These are phyloP conservation scores for Dipodomys merriami DNA, from an alignment of 2,113 vertebrate species.

Conservation along the genomic window DNA sequence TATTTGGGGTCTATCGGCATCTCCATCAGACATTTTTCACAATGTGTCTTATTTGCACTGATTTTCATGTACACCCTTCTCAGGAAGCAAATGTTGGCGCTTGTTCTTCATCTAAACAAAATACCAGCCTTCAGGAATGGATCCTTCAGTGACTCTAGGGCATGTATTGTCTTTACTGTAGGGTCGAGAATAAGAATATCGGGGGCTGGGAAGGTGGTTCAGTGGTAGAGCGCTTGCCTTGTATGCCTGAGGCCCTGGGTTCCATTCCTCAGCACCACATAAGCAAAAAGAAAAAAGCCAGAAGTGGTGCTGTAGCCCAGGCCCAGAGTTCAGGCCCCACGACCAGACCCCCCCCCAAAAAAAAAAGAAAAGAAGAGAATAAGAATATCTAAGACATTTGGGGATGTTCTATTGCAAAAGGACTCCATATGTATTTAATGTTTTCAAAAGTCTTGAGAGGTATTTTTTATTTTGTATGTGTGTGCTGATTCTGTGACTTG, in stretches of 20 bases:
- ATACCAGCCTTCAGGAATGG: neutral
- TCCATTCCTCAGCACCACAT: no score
- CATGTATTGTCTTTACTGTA: neutral
- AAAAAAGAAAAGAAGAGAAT: no score
- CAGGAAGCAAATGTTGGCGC: neutral
- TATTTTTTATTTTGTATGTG: no score
- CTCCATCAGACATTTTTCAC: neutral
- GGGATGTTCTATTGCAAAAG: neutral
- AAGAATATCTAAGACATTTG: neutral
- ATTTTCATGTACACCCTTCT: neutral
- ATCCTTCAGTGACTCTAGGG: neutral
- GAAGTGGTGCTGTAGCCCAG: no score
- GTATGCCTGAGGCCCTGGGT: no score
- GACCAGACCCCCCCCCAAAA: no score
- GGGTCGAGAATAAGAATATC: neutral
- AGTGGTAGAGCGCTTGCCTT: no score
- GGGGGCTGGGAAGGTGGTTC: no score
- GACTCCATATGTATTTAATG: neutral
- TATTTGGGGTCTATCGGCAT: neutral
- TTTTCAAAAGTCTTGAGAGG: neutral
- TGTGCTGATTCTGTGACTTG: no score
- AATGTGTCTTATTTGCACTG: neutral
- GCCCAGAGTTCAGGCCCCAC: no score
- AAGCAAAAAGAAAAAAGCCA: no score
- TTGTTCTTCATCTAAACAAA: constrained; percentile 6